Conservation (phyloP, 2,888 invertebrate species). For the Platypus cylindrus region DNA sequence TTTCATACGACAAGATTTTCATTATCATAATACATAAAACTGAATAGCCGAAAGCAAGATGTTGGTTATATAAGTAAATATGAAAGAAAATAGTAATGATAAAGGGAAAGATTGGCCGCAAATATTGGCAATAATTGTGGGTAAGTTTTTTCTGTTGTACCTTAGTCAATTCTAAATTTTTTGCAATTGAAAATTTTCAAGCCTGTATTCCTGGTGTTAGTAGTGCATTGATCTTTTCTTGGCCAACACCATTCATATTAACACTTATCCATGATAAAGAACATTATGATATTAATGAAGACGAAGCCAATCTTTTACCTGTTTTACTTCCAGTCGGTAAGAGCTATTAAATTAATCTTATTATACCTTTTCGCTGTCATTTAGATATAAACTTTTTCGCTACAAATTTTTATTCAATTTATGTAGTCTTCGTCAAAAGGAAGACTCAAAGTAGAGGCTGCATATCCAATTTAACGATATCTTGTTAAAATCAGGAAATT, state of each 20-base stretch:
- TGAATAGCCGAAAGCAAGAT: too few species aligned
- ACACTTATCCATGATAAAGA: slow-evolving; percentile 22
- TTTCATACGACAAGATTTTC: too few species aligned
- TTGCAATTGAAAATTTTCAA: slow-evolving; percentile 2
- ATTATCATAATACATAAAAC: too few species aligned
- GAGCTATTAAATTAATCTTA: background rate
- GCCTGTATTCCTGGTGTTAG: slow-evolving; percentile 14
- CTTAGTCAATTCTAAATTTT: background rate
- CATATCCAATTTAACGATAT: too few species aligned
- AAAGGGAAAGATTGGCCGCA: slow-evolving; percentile 6
- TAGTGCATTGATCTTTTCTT: slow-evolving; percentile 19
- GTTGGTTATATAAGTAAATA: too few species aligned
- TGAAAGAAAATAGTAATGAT: slow-evolving; percentile 2
- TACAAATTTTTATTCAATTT: too few species aligned
- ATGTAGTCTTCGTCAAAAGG: too few species aligned
- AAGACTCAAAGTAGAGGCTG: too few species aligned
- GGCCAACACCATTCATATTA: slow-evolving; percentile 29
- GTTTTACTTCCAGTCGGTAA: slow-evolving; percentile 23
- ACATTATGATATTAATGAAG: slow-evolving; percentile 22
- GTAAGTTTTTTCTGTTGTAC: slow-evolving; percentile 1
- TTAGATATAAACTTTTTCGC: too few species aligned
- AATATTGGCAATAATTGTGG: slow-evolving; percentile 5
- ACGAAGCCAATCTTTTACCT: slow-evolving; percentile 26
- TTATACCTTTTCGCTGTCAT: too few species aligned
- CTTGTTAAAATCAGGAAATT: too few species aligned